Evolutionary conservation across 2,113 vertebrate species (phyloP).

Genomic region (Pedetes capensis): DNA sequence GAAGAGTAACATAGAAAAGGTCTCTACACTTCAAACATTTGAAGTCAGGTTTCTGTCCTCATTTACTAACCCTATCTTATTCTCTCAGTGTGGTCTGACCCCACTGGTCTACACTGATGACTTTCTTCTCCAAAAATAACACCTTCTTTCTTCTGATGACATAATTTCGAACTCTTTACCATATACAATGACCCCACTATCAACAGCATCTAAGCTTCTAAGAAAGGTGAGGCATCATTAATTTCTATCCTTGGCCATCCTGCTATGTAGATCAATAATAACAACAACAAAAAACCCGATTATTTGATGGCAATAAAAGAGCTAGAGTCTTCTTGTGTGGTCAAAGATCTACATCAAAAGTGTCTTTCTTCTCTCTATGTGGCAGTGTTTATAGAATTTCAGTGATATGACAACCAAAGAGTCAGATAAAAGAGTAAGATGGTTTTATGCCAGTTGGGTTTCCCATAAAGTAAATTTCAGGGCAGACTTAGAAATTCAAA

Average conservation of each 20-base stretch:
- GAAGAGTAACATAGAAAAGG: background rate
- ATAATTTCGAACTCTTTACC: background rate
- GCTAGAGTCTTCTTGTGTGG: background rate
- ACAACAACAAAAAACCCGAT: background rate
- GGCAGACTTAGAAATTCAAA: background rate
- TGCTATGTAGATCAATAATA: background rate
- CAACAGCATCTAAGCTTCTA: background rate
- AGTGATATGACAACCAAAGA: background rate
- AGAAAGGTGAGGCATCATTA: background rate
- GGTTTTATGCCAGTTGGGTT: background rate
- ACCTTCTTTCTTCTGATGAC: background rate
- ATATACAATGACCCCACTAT: background rate
- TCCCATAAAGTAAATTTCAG: background rate
- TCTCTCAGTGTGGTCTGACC: background rate
- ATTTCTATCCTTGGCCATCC: background rate
- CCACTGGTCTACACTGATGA: background rate
- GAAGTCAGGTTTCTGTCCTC: background rate
- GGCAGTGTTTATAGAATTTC: background rate
- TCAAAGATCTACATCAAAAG: background rate
- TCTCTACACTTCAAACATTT: background rate
- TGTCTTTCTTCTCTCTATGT: background rate
- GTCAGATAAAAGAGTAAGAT: background rate
- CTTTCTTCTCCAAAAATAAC: background rate
- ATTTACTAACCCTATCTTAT: background rate
- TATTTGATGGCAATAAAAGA: background rate